These are phyloP conservation scores for Drosophila elegans DNA, from an alignment of 1,140 invertebrate species.

Conservation along the genomic window DNA sequence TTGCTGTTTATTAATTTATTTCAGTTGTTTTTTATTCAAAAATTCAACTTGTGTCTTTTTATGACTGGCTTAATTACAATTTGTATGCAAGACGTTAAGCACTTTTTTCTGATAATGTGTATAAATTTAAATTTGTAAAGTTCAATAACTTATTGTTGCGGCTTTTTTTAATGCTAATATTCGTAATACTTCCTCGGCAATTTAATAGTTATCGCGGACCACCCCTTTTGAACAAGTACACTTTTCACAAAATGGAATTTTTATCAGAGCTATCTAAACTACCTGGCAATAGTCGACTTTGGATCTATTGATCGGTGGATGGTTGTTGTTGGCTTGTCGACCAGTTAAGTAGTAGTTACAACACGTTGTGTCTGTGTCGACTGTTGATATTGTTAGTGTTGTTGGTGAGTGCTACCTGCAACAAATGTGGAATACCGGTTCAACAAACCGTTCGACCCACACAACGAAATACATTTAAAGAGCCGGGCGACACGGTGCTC, in stretches of 20 bases:
- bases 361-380: conserved; percentile 26
- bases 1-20: not conserved
- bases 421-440: conserved; percentile 68
- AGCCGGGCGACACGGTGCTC: conserved; percentile 59
- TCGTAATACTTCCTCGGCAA: conserved; percentile 1
- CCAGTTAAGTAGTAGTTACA: conserved; percentile 53
- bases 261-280: conserved; percentile 26
- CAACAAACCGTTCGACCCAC: conserved; percentile 47
- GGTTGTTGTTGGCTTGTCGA: conserved; percentile 20
- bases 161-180: not conserved
- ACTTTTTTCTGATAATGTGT: not conserved
- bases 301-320: conserved; percentile 26
- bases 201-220: conserved; percentile 16
- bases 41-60: not conserved
- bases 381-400: not conserved
- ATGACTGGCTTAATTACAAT: not conserved
- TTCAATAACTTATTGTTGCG: conserved; percentile 4
- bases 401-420: conserved; percentile 34
- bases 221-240: conserved; percentile 3
- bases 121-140: not conserved
- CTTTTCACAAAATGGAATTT: conserved; percentile 4
- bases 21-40: not conserved
- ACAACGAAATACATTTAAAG: conserved; percentile 30
- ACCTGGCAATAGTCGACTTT: conserved; percentile 3
- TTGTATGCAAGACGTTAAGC: not conserved